These are phyloP conservation scores for Chionoecetes opilio DNA, from an alignment of 1,140 invertebrate genomes.

Conservation along the genomic window DNA sequence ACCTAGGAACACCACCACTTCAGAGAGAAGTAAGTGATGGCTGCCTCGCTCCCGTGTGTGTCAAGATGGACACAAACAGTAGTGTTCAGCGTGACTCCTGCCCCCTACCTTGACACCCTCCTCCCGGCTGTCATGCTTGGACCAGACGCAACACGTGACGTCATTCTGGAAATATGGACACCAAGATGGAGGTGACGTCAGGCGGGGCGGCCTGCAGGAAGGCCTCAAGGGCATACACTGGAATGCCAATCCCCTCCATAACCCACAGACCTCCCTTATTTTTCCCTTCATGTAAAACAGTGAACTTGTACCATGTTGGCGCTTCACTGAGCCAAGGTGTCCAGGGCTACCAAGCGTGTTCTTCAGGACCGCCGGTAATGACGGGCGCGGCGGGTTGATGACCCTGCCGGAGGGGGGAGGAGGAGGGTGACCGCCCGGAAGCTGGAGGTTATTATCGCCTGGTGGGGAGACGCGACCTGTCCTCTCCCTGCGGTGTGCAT, in stretches of 20 bases:
- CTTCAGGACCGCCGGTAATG: not conserved
- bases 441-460: conserved; percentile 8
- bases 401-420: not conserved
- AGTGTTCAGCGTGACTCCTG: not conserved
- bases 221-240: not conserved
- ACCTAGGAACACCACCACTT: not conserved
- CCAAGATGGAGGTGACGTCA: not conserved
- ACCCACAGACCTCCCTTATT: not conserved
- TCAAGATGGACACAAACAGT: not conserved
- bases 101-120: not conserved
- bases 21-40: not conserved
- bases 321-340: too few relatives aligned
- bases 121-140: not conserved
- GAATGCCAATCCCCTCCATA: not conserved
- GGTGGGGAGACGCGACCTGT: not conserved
- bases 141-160: not conserved
- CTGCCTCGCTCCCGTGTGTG: not conserved
- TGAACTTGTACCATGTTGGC: not conserved
- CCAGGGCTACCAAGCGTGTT: not conserved
- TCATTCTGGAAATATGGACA: not conserved
- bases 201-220: not conserved
- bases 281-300: not conserved
- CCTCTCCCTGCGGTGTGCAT: not conserved
- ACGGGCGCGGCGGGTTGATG: conserved; percentile 12
- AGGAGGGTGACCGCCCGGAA: not conserved